Conservation (phyloP, 2,113 vertebrate species). For the Ciconia maguari region DNA sequence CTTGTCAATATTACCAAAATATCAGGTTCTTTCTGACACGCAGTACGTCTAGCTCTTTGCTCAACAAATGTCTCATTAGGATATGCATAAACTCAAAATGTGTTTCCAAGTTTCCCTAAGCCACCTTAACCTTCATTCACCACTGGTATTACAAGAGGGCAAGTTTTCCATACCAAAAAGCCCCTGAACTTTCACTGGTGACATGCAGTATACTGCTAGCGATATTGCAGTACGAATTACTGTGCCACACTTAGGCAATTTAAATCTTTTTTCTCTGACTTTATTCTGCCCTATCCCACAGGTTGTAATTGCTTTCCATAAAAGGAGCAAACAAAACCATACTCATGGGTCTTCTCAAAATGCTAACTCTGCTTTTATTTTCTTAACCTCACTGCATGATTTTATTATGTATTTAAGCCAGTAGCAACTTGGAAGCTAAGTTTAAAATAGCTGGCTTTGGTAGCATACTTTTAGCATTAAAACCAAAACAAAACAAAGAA, state of each 20-base stretch:
- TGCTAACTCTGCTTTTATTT: slow-evolving; percentile 18
- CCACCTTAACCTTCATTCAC: background rate
- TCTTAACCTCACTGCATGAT: background rate
- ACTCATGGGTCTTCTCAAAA: slow-evolving; percentile 14
- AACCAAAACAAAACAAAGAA: background rate
- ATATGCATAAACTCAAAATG: background rate
- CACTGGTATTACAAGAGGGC: background rate
- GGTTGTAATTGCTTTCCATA: background rate
- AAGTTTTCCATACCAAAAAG: background rate
- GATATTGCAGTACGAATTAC: background rate
- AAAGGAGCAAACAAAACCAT: background rate
- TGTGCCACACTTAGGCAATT: background rate
- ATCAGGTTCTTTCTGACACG: background rate
- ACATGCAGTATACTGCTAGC: background rate
- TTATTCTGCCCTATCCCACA: background rate
- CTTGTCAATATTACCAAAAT: background rate
- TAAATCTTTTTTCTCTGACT: background rate
- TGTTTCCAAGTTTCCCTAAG: background rate
- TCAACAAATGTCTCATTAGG: background rate
- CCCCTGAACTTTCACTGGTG: background rate
- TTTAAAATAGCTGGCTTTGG: background rate
- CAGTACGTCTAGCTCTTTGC: background rate
- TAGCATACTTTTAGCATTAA: background rate
- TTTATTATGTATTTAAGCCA: background rate
- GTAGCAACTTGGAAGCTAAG: background rate